These are phyloP conservation scores for Hydroisotoma schaefferi DNA, from an alignment of 2,888 invertebrate genomes.

Conservation along the genomic window DNA sequence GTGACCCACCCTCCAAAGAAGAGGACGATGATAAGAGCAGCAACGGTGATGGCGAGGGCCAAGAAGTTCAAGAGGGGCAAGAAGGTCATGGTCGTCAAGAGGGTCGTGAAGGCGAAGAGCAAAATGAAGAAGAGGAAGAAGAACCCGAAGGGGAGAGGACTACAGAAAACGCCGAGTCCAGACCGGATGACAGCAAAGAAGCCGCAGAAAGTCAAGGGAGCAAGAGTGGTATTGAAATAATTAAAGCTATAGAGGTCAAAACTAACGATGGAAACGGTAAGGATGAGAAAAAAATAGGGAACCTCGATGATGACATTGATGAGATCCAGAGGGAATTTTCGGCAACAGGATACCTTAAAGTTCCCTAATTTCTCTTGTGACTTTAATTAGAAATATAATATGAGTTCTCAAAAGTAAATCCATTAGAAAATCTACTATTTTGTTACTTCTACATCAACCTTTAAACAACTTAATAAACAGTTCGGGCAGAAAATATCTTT, in stretches of 20 bases:
- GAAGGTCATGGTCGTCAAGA: too few relatives aligned
- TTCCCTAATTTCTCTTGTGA: too few relatives aligned
- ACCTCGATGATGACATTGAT: conserved; percentile 8
- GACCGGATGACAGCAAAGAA: background rate
- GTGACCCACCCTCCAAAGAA: background rate
- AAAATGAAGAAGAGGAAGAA: background rate
- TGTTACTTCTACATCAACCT: too few relatives aligned
- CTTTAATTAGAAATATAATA: too few relatives aligned
- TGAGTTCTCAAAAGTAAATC: too few relatives aligned
- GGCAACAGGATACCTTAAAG: too few relatives aligned
- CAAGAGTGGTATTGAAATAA: background rate
- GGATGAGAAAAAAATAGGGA: background rate
- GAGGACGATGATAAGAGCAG: background rate
- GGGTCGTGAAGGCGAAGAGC: background rate
- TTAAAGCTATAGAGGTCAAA: background rate
- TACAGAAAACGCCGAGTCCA: too few relatives aligned
- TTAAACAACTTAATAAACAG: too few relatives aligned
- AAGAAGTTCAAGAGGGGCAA: too few relatives aligned
- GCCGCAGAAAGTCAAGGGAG: conserved; percentile 1
- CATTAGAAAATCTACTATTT: too few relatives aligned
- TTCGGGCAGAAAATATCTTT: too few relatives aligned
- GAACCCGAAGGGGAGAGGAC: background rate
- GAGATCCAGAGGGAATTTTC: conserved; percentile 1
- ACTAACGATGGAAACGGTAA: background rate
- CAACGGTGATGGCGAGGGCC: background rate